Base-by-base conservation (phyloP, 2,888 invertebrate genomes). In the Brenthis ino region DNA sequence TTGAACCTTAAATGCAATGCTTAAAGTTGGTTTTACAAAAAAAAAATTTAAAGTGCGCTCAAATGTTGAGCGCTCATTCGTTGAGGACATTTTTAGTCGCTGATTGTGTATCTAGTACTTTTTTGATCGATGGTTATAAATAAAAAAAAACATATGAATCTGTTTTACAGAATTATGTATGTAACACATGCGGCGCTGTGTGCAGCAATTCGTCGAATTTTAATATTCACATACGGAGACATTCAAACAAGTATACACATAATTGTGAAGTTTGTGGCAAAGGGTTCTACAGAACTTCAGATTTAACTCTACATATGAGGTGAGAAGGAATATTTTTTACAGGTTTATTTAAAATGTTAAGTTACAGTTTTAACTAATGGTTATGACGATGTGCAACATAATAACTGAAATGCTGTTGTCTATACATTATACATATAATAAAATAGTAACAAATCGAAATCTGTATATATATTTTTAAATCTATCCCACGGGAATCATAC, bases 221-320 rank as follows among this genome's bases (percentile, higher is more conserved):
- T 14, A 75, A 77, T 0, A 70, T 85, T 69, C 72, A 82, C 72
- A 80, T 82, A 43, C 75, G 89, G n/a, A 37, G 53, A 11, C 93
- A 93, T 71, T 73, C 76, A 0, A 86, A 87, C 50, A 77, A 76
- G 0, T 89, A 82, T 71, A 76, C 76, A 0, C 54, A 70, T 13
- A 73, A 71, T 0, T 93, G 93, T 64, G 68, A 77, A 0, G 71
- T 80, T 0, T 93, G 93, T 64, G 80, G 80, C 1, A 85, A 81
- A 71, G 89, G 88, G 0, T 93, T 88, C 74, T 85, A 85, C 56
- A 82, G 86, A 14, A 75, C 72, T 3, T 70, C 77, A 0, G 91
- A 92, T 28, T 77, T 89, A 53, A 76, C 69, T 1, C 28, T 71
- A 1, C 93, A 93, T 70, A 79, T 83, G 78, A 82, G 85, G 91